Evolutionary conservation across 2,113 vertebrate species (phyloP).

Genomic region (Apistogramma diplotaenia): DNA sequence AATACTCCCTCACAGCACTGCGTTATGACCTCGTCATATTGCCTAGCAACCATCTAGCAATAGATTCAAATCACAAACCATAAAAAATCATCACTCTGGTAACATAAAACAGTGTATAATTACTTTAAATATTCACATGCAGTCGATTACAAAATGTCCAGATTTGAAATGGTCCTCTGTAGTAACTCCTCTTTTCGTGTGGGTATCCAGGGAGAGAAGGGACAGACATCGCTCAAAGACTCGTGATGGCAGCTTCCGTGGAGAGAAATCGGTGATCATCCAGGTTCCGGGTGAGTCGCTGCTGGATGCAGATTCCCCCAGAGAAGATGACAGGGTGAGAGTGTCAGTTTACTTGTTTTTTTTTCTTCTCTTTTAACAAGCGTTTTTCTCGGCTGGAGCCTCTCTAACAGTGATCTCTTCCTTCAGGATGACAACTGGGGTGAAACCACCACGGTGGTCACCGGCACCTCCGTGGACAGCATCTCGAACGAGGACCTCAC

Average conservation of each 20-base stretch:
- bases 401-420: background rate
- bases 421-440: conserved; percentile 92
- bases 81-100: background rate
- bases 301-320: conserved; percentile 86
- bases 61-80: background rate
- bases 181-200: background rate
- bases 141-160: background rate
- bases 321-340: conserved; percentile 87
- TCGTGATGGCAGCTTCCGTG: conserved; percentile 81
- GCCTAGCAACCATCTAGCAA: no score
- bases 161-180: background rate
- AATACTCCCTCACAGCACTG: background rate
- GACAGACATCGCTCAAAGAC: conserved; percentile 85
- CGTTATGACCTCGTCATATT: no score
- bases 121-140: background rate
- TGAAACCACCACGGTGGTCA: conserved; percentile 90
- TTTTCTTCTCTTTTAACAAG: background rate
- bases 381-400: background rate
- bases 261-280: conserved; percentile 90
- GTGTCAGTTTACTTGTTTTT: rapidly evolving
- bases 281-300: conserved; percentile 88
- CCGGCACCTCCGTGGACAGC: conserved; percentile 91
- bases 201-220: conserved; percentile 79
- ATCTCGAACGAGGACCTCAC: conserved; percentile 90
- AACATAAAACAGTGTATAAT: background rate